These are phyloP conservation scores for Odiellus spinosus DNA, from an alignment of 2,888 invertebrate species.

Conservation along the genomic window DNA sequence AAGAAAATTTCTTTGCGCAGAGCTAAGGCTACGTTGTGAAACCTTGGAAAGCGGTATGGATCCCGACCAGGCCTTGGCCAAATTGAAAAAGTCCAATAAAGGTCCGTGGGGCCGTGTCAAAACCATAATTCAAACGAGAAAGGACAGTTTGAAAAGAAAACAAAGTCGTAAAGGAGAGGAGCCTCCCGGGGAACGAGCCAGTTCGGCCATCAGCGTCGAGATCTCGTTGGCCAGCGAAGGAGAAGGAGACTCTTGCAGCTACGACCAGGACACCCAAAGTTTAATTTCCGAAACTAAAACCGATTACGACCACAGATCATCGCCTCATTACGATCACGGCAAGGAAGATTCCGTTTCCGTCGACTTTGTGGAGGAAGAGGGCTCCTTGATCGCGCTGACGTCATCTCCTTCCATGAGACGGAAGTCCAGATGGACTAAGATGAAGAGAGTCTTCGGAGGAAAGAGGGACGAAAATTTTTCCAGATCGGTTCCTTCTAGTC, in stretches of 20 bases:
- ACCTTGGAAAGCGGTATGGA: conserved; percentile 13
- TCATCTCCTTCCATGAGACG: conserved; percentile 31
- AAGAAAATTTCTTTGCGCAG: too few species aligned
- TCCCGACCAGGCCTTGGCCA: conserved; percentile 7
- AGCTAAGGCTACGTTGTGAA: too few species aligned
- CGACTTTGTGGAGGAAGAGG: conserved; percentile 4
- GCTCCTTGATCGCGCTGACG: conserved; percentile 5
- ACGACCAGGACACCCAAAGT: neutral
- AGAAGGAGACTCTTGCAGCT: neutral
- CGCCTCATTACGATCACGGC: neutral
- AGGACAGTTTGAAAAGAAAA: conserved; percentile 47
- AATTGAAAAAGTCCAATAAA: conserved; percentile 39
- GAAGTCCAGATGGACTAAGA: conserved; percentile 54
- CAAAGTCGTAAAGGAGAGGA: conserved; percentile 26
- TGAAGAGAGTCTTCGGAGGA: conserved; percentile 39
- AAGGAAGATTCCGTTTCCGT: neutral
- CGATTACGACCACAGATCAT: neutral
- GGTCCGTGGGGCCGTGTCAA: conserved; percentile 65
- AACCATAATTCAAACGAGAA: conserved; percentile 53
- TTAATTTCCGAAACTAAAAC: neutral
- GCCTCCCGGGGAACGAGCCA: neutral
- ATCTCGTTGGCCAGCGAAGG: neutral
- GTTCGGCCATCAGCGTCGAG: neutral
- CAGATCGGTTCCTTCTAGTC: conserved; percentile 14
- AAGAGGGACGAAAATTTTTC: conserved; percentile 7